Evolutionary conservation across 2,888 invertebrate species (phyloP), one percentile per base, ranked within the genome.

Genomic region (Lymantria monacha): DNA sequence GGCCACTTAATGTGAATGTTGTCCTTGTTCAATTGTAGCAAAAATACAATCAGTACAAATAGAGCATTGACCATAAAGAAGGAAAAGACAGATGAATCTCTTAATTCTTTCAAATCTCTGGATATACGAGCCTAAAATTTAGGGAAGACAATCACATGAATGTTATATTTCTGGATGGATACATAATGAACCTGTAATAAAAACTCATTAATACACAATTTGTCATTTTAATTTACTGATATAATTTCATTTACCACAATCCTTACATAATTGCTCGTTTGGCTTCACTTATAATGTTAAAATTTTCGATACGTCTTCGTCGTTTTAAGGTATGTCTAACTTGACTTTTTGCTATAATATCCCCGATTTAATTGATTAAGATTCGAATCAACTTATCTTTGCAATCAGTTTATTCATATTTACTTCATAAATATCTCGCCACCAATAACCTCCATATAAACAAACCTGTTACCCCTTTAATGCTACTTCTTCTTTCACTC

Each of bases 61-160:
- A 99, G 95, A 70, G 99, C 97, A 93, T 99, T 99, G 89, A 98
- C 91, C 98, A 99, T 99, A 93, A 99, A 97, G 94, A 99, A 99
- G 72, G 95, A 97, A 92, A 98, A 98, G 61, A 98, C 97, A 66
- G 97, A 97, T 76, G 97, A 96, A 92, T 99, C 98, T 82, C 99
- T 94, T 76, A 99, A 93, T 85, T 98, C 98, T 93, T 97, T 96
- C 83, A 99, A 93, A 89, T 98, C 97, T 85, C 91, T 92, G 74
- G 97, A 95, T 86, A 97, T 97, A 93, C 97, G 95, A 79, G 95
- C 96, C 97, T 97, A 95, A 93, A 95, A 95, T 88, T 85, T 69
- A 78, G 81, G 81, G 75, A 82, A 83, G 72, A 74, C 71, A 58
- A 71, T 64, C 57, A 74, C 74, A 72, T 69, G 59, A 58, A 65